These are phyloP conservation scores for Amblyopsis rosae DNA, from an alignment of 2,113 vertebrate species.

Conservation along the genomic window DNA sequence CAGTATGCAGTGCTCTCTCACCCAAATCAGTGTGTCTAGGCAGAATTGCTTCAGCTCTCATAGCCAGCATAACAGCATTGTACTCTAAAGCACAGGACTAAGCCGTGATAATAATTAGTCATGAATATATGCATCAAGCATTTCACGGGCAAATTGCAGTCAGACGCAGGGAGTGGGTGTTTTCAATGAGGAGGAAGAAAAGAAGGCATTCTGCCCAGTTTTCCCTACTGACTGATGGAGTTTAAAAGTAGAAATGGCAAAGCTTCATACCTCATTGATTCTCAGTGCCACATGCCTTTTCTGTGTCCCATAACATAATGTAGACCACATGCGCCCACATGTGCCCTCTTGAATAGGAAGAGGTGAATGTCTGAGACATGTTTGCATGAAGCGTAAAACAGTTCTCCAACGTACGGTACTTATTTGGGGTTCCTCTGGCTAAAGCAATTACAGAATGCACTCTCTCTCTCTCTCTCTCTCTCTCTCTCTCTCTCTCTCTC, in stretches of 20 bases:
- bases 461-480: slow-evolving; percentile 12
- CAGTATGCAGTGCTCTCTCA: neutral
- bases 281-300: slow-evolving; percentile 35
- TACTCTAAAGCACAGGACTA: slow-evolving; percentile 4
- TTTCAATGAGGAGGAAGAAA: slow-evolving; percentile 1
- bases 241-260: slow-evolving; percentile 51
- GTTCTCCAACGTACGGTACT: slow-evolving; percentile 5
- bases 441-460: slow-evolving; percentile 5
- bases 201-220: slow-evolving; percentile 11
- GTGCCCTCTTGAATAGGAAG: slow-evolving; percentile 34
- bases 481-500: slow-evolving; percentile 3
- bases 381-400: slow-evolving; percentile 54
- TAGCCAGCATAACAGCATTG: neutral
- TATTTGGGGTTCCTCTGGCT: neutral
- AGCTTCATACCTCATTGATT: slow-evolving; percentile 63
- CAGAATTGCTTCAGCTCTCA: neutral
- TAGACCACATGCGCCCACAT: slow-evolving; percentile 58
- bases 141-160: slow-evolving; percentile 39
- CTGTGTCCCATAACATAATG: slow-evolving; percentile 53
- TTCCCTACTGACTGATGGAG: slow-evolving; percentile 59
- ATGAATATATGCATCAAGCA: slow-evolving; percentile 33
- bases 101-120: slow-evolving; percentile 27
- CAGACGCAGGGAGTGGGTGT: slow-evolving; percentile 22
- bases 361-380: slow-evolving; percentile 40
- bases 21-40: slow-evolving; percentile 2